Evolutionary conservation across 2,797 vertebrate genomes (phyloP), one percentile per base, ranked within the genome.

Genomic region (Meda fulgida): DNA sequence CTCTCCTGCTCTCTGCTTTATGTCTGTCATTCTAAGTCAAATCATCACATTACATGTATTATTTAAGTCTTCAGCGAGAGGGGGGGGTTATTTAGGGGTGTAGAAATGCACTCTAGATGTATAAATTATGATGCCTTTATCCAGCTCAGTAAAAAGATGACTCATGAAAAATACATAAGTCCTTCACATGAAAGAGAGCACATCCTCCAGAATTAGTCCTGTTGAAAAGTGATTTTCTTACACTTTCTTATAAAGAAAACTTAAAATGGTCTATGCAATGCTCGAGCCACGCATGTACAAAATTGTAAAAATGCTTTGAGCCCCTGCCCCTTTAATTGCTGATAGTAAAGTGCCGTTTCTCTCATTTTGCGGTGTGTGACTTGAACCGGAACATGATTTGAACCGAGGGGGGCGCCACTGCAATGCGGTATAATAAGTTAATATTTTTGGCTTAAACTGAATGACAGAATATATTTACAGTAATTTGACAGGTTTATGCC

Each of bases 111-210:
- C 78, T 87, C 76, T 43, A 18, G 77, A 72, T 75, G 65, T 85
- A 77, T 89, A 89, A 91, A 91, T 86, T 70, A 83, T 71, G 38
- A 81, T 84, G 76, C 75, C 63, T 80, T 34, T 83, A 85, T 90
- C 69, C 77, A 79, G 79, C 76, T 51, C 6, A 70, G 79, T 63
- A 83, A 11, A 60, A 46, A 63, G 63, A 75, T 81, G 78, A 89
- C 77, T 46, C 29, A 75, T 90, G 66, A 90, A 78, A 78, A 78
- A 65, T 78, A 21, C 38, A 65, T 46, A 4, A 77, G 7, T n/a
- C 23, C 13, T 38, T 66, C 23, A 55, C 29, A 78, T 55, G 34
- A 31, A 77, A 60, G 23, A 65, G 38, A 78, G 18, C 38, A 65
- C 38, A 78, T 38, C 19, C 9, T 13, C 18, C 58, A 60, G n/a